Conservation (phyloP, 1,140 invertebrate genomes). For the Papilio glaucus region DNA sequence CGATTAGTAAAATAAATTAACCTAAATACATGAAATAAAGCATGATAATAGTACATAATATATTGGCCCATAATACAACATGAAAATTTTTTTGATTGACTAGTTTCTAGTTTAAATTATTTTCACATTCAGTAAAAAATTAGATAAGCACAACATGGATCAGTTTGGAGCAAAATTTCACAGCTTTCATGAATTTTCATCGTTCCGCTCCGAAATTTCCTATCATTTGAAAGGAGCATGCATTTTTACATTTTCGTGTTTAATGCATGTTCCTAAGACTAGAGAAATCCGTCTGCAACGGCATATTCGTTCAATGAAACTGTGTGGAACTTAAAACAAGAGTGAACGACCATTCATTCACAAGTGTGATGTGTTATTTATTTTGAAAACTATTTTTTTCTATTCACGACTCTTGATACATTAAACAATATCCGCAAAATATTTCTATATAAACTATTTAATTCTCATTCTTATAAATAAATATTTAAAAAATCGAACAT, state of each 20-base stretch:
- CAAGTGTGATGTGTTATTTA: not conserved
- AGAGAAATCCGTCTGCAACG: not conserved
- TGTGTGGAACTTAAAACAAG: not conserved
- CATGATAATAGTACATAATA: no score
- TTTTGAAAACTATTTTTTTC: not conserved
- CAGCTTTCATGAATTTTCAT: not conserved
- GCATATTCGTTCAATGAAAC: not conserved
- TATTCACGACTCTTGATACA: not conserved
- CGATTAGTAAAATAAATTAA: no score
- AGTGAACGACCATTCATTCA: not conserved
- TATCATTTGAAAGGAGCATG: not conserved
- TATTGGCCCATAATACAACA: no score
- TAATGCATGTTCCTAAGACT: slow-evolving; percentile 1
- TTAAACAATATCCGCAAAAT: not conserved
- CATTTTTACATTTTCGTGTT: not conserved
- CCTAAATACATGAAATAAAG: no score
- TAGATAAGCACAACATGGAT: no score
- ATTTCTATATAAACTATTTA: no score
- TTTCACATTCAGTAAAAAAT: no score
- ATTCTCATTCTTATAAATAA: no score
- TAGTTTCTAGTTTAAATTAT: no score
- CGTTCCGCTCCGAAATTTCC: not conserved
- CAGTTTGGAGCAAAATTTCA: not conserved
- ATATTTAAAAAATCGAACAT: no score
- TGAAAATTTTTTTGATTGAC: no score